A percentile compares a stretch with the other conserved stretches of the same genome.
phyloP scores from a whole-genome alignment of 2,888 invertebrate species.

The Acronicta psi region DNA sequence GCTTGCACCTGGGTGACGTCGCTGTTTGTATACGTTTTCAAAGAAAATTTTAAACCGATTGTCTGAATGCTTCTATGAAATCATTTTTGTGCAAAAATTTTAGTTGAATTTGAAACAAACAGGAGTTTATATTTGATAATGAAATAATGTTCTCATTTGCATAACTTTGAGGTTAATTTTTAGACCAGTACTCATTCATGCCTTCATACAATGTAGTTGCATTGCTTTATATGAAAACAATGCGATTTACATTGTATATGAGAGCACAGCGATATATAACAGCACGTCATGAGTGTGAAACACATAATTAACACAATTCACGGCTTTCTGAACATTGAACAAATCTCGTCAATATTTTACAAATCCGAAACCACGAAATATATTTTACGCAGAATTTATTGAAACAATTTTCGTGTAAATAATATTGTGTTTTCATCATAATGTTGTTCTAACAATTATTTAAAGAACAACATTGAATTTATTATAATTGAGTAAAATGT shows the following conservation, averaged over 20 bases:
- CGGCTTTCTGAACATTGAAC: neutral
- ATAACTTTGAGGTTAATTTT: no score
- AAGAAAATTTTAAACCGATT: conserved; percentile 18
- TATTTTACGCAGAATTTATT: neutral
- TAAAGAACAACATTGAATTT: no score
- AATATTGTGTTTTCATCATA: neutral
- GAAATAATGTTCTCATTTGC: no score
- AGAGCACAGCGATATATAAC: conserved; percentile 7
- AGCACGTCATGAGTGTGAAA: neutral
- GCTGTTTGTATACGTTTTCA: conserved; percentile 33
- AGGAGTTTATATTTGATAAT: no score
- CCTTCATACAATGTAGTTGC: no score
- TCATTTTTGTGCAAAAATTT: conserved; percentile 3
- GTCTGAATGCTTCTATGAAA: conserved; percentile 19
- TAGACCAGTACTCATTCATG: no score
- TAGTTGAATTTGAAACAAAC: no score
- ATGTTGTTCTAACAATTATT: no score
- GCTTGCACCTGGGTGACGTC: conserved; percentile 26
- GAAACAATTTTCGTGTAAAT: neutral
- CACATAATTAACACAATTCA: conserved; percentile 11
- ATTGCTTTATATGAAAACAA: neutral
- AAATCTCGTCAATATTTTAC: neutral
- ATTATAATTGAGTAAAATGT: no score
- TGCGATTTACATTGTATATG: conserved; percentile 19
- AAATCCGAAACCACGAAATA: neutral